Base-by-base conservation (phyloP, 1,140 invertebrate genomes). In the Neoseiulus cucumeris region DNA sequence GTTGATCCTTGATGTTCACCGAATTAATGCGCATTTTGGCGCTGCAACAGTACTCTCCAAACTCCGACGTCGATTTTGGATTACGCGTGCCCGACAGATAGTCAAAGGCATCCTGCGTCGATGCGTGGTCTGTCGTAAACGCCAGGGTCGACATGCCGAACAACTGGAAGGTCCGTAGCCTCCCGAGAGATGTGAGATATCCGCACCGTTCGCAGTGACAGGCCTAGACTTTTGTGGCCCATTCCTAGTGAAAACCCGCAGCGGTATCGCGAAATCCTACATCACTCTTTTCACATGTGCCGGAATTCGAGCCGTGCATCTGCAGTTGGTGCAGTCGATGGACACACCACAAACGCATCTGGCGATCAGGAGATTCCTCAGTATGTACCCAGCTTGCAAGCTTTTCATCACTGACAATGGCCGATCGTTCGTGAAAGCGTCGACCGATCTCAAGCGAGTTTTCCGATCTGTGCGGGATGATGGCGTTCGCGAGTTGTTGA, bases 141-240 rank as follows among this genome's bases (percentile, higher is more conserved):
- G 18, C 6, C 66, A 67, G 28, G 45, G 64, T 28, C n/a, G 17
- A 14, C 7, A 7, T 18, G 6, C 20, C 1, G n/a, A 59, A 25
- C 65, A 64, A 64, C n/a, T 41, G 30, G 44, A 45, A 41, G 44
- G 29, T 5, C 20, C 44, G 18, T 42, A 66, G 30, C 44, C 65
- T 6, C 14, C 6, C n/a, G 47, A 55, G 4, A 45, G 67, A 6
- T 18, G 44, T 17, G 18, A 4, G 4, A 4, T 2, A 1, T 33
- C 18, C 44, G 28, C n/a, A 29, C 67, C 65, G 5, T 68, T 67
- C 64, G 42, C 30, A 25, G 17, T 12, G 25, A 18, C 41, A 20
- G 44, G 67, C 42, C 42, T 68, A 4, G 67, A 68, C 30, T 66
- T 59, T 39, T 68, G 67, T 17, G 65, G 67, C 6, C 44, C 42